Evolutionary conservation across 2,113 vertebrate species (phyloP), one percentile per base, ranked within the genome.

Genomic region (Hemiscyllium ocellatum): DNA sequence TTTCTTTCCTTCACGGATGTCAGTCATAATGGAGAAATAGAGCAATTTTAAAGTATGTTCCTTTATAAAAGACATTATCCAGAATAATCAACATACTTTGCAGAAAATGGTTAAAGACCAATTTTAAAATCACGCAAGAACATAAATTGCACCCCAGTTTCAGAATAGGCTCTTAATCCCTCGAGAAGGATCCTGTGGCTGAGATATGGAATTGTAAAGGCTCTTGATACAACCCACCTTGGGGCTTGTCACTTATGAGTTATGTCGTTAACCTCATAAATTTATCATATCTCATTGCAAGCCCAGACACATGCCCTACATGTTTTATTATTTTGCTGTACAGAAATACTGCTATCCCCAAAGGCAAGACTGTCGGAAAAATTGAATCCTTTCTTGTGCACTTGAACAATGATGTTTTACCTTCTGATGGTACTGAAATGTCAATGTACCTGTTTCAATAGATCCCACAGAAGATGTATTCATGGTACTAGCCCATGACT

Each of bases 161-260:
- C 56, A 19, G 29, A 61, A 13, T 29, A 33, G 26, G 52, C 29
- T 33, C n/a, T 90, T 33, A 90, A 65, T 65, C 87, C 87, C 56
- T 65, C 56, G 8, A 2, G 15, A 80, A 83, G 42, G 42, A 20
- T 65, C 4, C 15, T 10, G 24, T 8, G 87, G 56, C 87, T 65
- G 87, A 1, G 33, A 91, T n/a, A 61, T 17, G 17, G 56, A 91
- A 61, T 65, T 91, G 56, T 6, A 65, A 29, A 91, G 12, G 20
- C 13, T 61, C 56, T 65, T 65, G 52, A 65, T 15, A 7, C n/a
- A n/a, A n/a, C 29, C 12, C 15, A 65, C 33, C 33, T n/a, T 33
- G 87, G 29, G 87, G 87, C 65, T 91, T 91, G 56, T 91, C 87
- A 91, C 87, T n/a, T 20, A 65, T 91, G 87, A 91, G 87, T 91